phyloP scores from a whole-genome alignment of 1,140 invertebrate genomes.

The Colletes latitarsis region DNA sequence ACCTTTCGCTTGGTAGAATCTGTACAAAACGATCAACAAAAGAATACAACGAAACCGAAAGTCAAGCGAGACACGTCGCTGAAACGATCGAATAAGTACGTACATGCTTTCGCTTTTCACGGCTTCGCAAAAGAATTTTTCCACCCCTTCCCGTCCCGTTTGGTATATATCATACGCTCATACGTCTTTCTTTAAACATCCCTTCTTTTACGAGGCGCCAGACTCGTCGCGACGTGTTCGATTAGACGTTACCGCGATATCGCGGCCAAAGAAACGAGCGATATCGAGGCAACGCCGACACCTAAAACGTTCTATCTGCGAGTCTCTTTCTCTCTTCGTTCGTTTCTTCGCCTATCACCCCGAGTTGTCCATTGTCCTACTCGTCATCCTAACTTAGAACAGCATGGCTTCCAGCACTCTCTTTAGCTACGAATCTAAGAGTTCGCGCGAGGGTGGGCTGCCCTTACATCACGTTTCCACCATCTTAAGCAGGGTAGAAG shows the following conservation, averaged over 20 bases:
- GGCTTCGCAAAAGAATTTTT: slow-evolving; percentile 34
- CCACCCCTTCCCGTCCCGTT: neutral
- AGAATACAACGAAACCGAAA: neutral
- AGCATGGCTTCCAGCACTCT: slow-evolving; percentile 76
- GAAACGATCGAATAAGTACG: slow-evolving; percentile 16
- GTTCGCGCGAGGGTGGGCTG: slow-evolving; percentile 80
- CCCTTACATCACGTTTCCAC: slow-evolving; percentile 68
- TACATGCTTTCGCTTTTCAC: slow-evolving; percentile 48
- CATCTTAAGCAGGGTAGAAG: slow-evolving; percentile 58
- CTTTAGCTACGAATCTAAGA: slow-evolving; percentile 71
- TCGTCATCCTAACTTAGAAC: slow-evolving; percentile 66
- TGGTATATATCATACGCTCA: slow-evolving; percentile 11
- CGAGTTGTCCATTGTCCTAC: slow-evolving; percentile 54
- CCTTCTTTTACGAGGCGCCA: neutral
- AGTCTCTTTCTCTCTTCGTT: slow-evolving; percentile 38
- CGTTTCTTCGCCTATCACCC: slow-evolving; percentile 55
- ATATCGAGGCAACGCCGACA: neutral
- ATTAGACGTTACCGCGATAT: slow-evolving; percentile 5
- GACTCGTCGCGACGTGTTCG: neutral
- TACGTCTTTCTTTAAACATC: slow-evolving; percentile 10
- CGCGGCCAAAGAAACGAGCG: no score
- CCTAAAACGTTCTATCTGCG: neutral
- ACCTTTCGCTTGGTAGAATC: neutral
- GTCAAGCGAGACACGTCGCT: slow-evolving; percentile 7
- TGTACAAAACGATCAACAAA: neutral